Conservation (phyloP, 1,140 invertebrate genomes). For the Muscidifurax raptorellus region DNA sequence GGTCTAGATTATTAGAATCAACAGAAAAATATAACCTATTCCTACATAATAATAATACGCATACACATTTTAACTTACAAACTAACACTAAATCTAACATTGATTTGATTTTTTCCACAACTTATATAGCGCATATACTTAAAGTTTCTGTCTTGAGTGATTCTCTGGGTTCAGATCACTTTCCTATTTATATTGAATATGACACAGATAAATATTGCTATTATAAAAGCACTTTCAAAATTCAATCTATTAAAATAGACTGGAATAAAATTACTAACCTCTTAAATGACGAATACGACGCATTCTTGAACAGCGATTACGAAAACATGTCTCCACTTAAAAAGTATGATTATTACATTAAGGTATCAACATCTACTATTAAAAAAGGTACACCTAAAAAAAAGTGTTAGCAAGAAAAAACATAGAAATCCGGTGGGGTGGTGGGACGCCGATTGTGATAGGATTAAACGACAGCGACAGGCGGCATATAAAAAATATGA, state of each 20-base stretch:
- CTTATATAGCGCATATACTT: constrained; percentile 54
- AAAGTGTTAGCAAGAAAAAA: not conserved
- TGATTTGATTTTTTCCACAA: no score
- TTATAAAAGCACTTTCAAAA: constrained; percentile 39
- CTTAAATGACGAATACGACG: no score
- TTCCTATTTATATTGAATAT: constrained; percentile 58
- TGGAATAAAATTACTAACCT: constrained; percentile 23
- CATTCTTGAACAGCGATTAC: not conserved
- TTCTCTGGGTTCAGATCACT: constrained; percentile 63
- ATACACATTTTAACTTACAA: no score
- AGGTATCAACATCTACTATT: constrained; percentile 51
- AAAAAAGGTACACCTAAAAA: constrained; percentile 26
- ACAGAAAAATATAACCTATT: no score
- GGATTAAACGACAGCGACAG: not conserved
- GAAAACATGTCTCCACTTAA: not conserved
- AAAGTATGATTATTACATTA: constrained; percentile 41
- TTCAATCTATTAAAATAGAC: constrained; percentile 34
- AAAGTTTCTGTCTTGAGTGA: constrained; percentile 59
- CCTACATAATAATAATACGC: no score
- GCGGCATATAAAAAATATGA: constrained; percentile 6
- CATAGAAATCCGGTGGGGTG: constrained; percentile 22
- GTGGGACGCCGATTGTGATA: constrained; percentile 42
- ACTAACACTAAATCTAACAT: no score
- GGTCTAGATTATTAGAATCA: no score
- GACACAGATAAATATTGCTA: constrained; percentile 54